A percentile compares a stretch with the other conserved stretches of the same genome.
Conservation (phyloP, 1,140 invertebrate species). For the Drosophila nikananu region DNA sequence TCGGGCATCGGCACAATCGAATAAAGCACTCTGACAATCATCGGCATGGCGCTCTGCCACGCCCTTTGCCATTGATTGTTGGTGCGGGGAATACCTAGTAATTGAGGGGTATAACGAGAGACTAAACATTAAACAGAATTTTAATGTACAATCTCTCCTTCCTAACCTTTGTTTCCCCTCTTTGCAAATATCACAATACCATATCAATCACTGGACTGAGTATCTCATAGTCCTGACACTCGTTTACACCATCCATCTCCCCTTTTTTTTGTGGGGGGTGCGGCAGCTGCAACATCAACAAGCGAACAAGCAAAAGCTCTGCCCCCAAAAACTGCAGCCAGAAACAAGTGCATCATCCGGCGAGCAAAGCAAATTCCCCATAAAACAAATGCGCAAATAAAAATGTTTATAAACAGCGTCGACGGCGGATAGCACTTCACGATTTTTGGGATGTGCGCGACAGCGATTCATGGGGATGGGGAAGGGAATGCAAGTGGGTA, state of each 20-base stretch:
- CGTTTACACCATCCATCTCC: neutral
- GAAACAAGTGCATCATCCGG: conserved; percentile 49
- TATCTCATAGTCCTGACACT: neutral
- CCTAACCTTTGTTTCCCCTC: too few relatives aligned
- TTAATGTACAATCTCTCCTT: neutral
- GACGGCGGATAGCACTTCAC: conserved; percentile 38
- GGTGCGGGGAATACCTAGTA: neutral
- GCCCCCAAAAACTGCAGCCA: conserved; percentile 23
- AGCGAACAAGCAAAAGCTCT: conserved; percentile 31
- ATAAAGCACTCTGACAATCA: conserved; percentile 62
- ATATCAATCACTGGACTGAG: neutral
- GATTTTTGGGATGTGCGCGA: conserved; percentile 43
- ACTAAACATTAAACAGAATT: too few relatives aligned
- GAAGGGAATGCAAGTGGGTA: neutral
- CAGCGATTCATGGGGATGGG: conserved; percentile 24
- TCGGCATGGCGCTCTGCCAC: conserved; percentile 34
- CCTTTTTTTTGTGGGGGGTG: conserved; percentile 12
- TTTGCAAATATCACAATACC: neutral
- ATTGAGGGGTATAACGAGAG: neutral
- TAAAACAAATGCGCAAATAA: conserved; percentile 57
- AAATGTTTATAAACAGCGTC: conserved; percentile 55
- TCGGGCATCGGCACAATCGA: conserved; percentile 33
- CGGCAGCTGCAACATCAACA: conserved; percentile 43
- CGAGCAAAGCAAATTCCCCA: conserved; percentile 50
- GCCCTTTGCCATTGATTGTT: conserved; percentile 50